These are phyloP conservation scores for Petrolisthes manimaculis DNA, from an alignment of 2,888 invertebrate species.

Conservation along the genomic window DNA sequence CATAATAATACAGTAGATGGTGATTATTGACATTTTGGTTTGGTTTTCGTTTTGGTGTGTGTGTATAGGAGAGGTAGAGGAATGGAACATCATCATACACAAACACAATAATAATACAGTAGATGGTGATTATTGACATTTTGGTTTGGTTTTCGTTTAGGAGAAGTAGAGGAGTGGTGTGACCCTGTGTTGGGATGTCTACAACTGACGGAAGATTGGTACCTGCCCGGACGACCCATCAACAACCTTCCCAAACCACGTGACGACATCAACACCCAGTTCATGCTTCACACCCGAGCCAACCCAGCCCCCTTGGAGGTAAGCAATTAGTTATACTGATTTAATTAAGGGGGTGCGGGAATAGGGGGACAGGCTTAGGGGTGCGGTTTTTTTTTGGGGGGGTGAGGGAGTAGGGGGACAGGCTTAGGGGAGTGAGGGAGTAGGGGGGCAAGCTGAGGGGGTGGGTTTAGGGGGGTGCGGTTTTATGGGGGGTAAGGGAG, in stretches of 20 bases:
- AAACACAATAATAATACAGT: not conserved
- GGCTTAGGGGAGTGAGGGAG: too few species aligned
- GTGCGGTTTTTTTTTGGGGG: not conserved
- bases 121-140: not conserved
- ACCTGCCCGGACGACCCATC: constrained; percentile 81
- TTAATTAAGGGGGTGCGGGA: too few species aligned
- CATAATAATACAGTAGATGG: not conserved
- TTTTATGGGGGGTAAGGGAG: too few species aligned
- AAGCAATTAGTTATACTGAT: not conserved
- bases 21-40: not conserved
- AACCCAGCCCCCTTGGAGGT: constrained; percentile 41
- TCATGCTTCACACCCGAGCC: constrained; percentile 53
- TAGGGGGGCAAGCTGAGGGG: too few species aligned
- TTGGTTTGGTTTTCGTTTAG: not conserved
- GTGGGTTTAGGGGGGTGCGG: too few species aligned
- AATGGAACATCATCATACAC: too few species aligned
- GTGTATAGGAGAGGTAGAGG: not conserved
- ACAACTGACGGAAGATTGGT: constrained; percentile 86
- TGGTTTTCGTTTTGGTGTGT: not conserved
- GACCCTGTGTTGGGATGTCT: constrained; percentile 76
- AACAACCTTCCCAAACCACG: constrained; percentile 86
- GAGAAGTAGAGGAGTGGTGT: constrained; percentile 39
- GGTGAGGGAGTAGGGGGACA: too few species aligned
- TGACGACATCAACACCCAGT: constrained; percentile 78
- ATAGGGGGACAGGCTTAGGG: too few species aligned